Evolutionary conservation across 2,888 invertebrate genomes (phyloP), one percentile per base, ranked within the genome.

Genomic region (Pherbina coryleti): DNA sequence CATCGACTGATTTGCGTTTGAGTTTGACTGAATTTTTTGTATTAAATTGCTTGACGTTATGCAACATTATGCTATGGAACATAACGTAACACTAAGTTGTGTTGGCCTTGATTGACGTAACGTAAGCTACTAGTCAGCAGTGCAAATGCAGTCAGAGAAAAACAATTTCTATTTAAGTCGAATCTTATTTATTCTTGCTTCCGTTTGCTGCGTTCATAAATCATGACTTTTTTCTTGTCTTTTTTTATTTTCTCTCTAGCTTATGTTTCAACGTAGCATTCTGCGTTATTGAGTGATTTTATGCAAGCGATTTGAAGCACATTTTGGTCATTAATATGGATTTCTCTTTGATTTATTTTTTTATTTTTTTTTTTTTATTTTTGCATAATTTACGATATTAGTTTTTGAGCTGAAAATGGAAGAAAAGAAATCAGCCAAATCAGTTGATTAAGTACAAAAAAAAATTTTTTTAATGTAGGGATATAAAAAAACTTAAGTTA

Each of bases 261-360:
- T 11, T 69, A 22, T 8, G n/a, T 49, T 37, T 28, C 22, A 19
- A 25, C 57, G 34, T 28, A 55, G 28, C 71, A 57, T 22, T 71
- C 57, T 19, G 2, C 49, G 74, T 62, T 55, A 75, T 75, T 75
- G 75, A 53, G 66, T 75, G 75, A 66, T 25, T 53, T 75, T 66
- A 55, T 66, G 64, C 53, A 11, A 44, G 73, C 53, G 34, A 71
- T 69, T 51, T 62, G 70, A 70, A 62, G 60, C 53, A 72, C 55
- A 66, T 75, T 66, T 75, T 55, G 28, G 62, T 75, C 75, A 75
- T 53, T 66, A 66, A 22, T 60, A 73, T 25, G 60, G 25, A 60
- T 73, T 73, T 53, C 14, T 17, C n/a, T 34, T 72, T 37, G 31
- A 37, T 57, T n/a, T n/a, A 0, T 11, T 19, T 5, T 57, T 55